Conservation (phyloP, 2,797 vertebrate genomes). For the Lerista edwardsae region DNA sequence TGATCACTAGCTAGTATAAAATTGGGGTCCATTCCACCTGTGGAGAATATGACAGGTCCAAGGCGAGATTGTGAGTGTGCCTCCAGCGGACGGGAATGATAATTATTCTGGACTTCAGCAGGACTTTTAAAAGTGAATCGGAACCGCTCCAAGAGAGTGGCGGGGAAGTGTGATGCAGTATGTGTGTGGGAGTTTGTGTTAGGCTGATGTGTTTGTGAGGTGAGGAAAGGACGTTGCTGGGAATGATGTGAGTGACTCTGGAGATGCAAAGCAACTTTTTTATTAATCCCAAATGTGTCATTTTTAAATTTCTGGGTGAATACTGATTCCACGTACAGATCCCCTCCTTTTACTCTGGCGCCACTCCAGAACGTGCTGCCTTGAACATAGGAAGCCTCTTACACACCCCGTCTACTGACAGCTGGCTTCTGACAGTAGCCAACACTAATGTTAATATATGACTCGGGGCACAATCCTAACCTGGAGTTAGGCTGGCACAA, state of each 20-base stretch:
- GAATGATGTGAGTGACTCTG: neutral
- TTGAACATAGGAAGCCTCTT: neutral
- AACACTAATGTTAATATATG: neutral
- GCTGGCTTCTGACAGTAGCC: constrained; percentile 66
- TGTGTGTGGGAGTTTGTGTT: constrained; percentile 21
- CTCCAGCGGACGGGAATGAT: neutral
- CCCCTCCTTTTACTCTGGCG: neutral
- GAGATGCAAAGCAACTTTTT: constrained; percentile 7
- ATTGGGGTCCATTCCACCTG: neutral
- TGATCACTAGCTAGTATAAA: constrained; percentile 1
- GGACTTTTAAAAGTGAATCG: neutral
- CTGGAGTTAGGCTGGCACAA: no score
- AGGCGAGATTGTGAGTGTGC: neutral
- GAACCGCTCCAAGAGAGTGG: accelerated
- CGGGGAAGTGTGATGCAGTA: neutral
- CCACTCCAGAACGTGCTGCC: constrained; percentile 9
- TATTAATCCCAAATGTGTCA: accelerated
- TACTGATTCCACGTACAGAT: neutral
- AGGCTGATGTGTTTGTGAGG: constrained; percentile 12
- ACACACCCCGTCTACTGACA: constrained; percentile 47
- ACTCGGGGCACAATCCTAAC: no score
- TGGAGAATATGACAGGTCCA: neutral
- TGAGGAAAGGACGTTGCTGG: constrained; percentile 29
- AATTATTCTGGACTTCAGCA: neutral
- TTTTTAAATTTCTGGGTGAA: neutral